These are phyloP conservation scores for Dendroctonus ponderosae DNA, from an alignment of 1,140 invertebrate species.

Conservation along the genomic window DNA sequence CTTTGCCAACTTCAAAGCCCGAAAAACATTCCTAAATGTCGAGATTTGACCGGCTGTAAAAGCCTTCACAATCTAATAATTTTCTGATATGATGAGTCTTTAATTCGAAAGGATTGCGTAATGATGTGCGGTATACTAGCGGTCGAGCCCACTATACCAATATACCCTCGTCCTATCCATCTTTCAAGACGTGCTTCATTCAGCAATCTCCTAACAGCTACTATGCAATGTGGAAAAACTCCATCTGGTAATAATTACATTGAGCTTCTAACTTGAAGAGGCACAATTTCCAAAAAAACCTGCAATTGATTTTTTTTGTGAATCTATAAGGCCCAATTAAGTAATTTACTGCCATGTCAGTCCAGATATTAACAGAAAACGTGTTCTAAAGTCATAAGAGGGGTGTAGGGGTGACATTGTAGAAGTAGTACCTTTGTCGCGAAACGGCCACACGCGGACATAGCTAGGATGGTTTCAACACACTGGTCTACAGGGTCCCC, in stretches of 20 bases:
- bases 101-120: too few relatives aligned
- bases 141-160: too few relatives aligned
- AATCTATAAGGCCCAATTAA: neutral
- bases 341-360: neutral
- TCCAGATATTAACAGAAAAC: neutral
- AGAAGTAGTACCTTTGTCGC: neutral
- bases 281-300: conserved; percentile 2
- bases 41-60: too few relatives aligned
- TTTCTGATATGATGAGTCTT: too few relatives aligned
- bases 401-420: neutral
- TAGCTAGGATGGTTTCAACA: neutral
- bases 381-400: neutral
- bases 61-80: too few relatives aligned
- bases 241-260: neutral
- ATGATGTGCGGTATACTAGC: too few relatives aligned
- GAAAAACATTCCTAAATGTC: too few relatives aligned
- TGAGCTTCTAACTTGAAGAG: neutral
- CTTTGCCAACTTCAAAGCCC: too few relatives aligned
- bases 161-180: neutral
- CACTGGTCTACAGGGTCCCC: too few relatives aligned
- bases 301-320: neutral
- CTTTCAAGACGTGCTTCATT: neutral
- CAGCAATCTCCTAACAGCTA: neutral
- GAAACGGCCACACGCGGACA: neutral
- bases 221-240: neutral